Evolutionary conservation across 2,888 invertebrate genomes (phyloP).

Genomic region (Epicampocera succincta): DNA sequence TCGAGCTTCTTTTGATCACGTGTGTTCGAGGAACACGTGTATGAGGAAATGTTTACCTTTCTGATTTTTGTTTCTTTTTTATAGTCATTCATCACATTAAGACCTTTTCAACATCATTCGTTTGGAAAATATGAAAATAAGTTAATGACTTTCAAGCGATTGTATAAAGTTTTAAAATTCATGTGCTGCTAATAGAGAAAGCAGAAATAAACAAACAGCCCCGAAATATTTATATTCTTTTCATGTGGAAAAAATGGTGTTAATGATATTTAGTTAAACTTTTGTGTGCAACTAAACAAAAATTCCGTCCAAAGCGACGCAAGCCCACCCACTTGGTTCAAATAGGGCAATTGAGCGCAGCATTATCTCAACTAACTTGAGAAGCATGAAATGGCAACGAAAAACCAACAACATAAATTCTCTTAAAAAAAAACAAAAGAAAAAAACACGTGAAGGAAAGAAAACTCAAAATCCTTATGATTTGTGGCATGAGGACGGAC

Average conservation of each 20-base stretch:
- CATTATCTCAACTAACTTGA: slow-evolving; percentile 28
- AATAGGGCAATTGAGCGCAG: slow-evolving; percentile 26
- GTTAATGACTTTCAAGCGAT: no score
- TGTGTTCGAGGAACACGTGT: no score
- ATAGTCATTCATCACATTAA: no score
- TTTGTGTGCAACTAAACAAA: slow-evolving; percentile 14
- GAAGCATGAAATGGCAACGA: slow-evolving; percentile 32
- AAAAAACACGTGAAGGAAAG: slow-evolving; percentile 34
- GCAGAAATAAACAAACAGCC: not conserved
- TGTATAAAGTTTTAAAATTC: no score
- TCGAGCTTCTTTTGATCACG: no score
- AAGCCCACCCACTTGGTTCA: slow-evolving; percentile 60
- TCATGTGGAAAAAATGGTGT: not conserved
- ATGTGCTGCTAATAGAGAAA: not conserved
- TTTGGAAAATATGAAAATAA: not conserved
- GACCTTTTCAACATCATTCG: no score
- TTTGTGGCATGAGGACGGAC: slow-evolving; percentile 54
- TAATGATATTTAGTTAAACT: slow-evolving; percentile 30
- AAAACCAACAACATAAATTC: slow-evolving; percentile 24
- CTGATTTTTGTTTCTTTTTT: no score
- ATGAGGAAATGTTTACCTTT: no score
- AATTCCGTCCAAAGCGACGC: slow-evolving; percentile 15
- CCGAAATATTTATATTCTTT: not conserved
- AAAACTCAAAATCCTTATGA: slow-evolving; percentile 46
- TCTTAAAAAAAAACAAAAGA: slow-evolving; percentile 39